These are phyloP conservation scores for Drosophila repleta DNA, from an alignment of 1,140 invertebrate species.

Conservation along the genomic window DNA sequence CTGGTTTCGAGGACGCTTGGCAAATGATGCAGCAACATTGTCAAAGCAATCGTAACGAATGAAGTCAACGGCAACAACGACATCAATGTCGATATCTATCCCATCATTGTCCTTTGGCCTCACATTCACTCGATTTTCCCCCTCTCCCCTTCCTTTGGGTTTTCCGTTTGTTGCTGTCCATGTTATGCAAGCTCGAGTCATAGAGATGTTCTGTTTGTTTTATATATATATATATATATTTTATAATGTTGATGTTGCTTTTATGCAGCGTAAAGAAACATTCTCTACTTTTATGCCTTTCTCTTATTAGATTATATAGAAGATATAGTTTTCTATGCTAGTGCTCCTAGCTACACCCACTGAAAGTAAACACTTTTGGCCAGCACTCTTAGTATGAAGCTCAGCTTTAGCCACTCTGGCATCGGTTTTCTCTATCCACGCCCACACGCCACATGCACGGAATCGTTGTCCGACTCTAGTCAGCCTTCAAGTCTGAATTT, in stretches of 20 bases:
- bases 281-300: no score
- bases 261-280: neutral
- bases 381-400: slow-evolving; percentile 42
- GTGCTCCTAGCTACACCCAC: no score
- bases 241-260: neutral
- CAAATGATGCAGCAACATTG: slow-evolving; percentile 79
- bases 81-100: slow-evolving; percentile 20
- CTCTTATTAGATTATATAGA: no score
- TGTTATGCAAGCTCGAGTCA: slow-evolving; percentile 37
- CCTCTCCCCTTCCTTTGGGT: neutral
- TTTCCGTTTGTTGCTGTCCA: slow-evolving; percentile 20
- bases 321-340: no score
- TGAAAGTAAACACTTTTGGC: slow-evolving; percentile 4
- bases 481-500: slow-evolving; percentile 68
- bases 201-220: neutral
- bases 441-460: neutral
- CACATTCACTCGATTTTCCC: neutral
- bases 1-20: slow-evolving; percentile 14
- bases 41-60: slow-evolving; percentile 81
- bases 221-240: neutral
- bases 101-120: slow-evolving; percentile 4
- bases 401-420: slow-evolving; percentile 17
- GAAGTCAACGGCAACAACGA: slow-evolving; percentile 59
- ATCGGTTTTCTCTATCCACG: slow-evolving; percentile 24
- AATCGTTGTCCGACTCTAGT: slow-evolving; percentile 46